These are phyloP conservation scores for Rhineura floridana DNA, from an alignment of 2,113 vertebrate genomes.

Conservation along the genomic window DNA sequence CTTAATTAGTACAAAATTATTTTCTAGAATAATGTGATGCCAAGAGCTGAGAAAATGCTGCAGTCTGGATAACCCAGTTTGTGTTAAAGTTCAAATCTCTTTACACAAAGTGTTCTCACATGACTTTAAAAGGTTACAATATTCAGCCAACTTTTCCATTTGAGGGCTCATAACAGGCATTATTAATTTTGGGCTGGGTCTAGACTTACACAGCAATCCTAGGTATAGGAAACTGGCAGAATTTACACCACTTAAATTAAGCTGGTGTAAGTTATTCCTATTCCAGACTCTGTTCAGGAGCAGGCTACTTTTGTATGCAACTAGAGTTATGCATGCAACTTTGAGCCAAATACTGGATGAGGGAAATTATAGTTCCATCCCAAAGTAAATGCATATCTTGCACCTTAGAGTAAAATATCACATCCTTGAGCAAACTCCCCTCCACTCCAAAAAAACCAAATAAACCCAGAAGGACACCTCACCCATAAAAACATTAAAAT, in stretches of 20 bases:
- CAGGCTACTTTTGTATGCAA: background rate
- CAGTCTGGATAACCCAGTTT: background rate
- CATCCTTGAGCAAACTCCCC: background rate
- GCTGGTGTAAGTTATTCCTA: too few species aligned
- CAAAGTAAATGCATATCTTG: background rate
- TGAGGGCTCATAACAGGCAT: background rate
- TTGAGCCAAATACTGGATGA: background rate
- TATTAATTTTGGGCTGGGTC: background rate
- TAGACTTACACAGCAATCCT: too few species aligned
- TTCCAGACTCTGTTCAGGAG: too few species aligned
- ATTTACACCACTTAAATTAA: too few species aligned
- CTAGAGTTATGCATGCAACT: background rate
- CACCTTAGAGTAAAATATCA: background rate
- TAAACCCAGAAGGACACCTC: background rate
- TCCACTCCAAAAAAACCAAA: background rate
- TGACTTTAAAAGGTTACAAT: background rate
- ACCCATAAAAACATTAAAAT: background rate
- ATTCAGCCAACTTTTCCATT: background rate
- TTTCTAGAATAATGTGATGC: conserved; percentile 1
- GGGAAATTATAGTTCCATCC: background rate
- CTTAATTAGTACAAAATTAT: background rate
- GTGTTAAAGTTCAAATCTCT: background rate
- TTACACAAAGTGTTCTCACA: background rate
- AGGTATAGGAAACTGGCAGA: too few species aligned
- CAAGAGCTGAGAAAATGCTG: fast-evolving